These are phyloP conservation scores for Idris sp. DNA, from an alignment of 1,140 invertebrate species.

Conservation along the genomic window DNA sequence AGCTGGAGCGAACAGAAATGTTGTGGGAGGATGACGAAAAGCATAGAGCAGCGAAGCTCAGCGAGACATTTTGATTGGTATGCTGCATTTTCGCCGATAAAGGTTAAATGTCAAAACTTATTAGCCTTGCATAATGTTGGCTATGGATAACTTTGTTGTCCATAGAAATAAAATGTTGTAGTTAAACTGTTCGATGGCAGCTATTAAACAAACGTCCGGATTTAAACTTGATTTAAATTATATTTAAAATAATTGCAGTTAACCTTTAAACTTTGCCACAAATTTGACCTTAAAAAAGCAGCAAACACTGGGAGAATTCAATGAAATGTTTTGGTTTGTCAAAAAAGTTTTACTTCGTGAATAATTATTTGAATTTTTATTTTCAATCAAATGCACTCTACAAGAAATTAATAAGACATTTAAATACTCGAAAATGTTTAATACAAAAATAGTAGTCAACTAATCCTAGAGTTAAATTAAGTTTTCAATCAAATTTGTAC, in stretches of 20 bases:
- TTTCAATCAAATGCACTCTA: no score
- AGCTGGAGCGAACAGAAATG: constrained; percentile 7
- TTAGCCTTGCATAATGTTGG: constrained; percentile 38
- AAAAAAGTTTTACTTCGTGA: background rate
- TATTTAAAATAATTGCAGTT: constrained; percentile 29
- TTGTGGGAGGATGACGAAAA: constrained; percentile 47
- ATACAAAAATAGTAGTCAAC: no score
- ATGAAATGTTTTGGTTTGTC: background rate
- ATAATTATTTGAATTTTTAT: no score
- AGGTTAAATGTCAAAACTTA: constrained; percentile 55
- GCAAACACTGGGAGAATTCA: constrained; percentile 2
- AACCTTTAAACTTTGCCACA: constrained; percentile 41
- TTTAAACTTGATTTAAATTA: constrained; percentile 32
- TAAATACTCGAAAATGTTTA: no score
- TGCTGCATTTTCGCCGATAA: constrained; percentile 38
- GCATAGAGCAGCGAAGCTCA: constrained; percentile 24
- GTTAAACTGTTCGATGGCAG: no score
- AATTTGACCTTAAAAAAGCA: constrained; percentile 15
- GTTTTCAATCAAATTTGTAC: no score
- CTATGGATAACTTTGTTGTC: no score
- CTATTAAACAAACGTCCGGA: no score
- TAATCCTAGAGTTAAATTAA: no score
- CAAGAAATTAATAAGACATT: no score
- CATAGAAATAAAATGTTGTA: no score
- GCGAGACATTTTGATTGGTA: constrained; percentile 46